A percentile compares a stretch with the other conserved stretches of the same genome.
Conservation (phyloP, 2,797 vertebrate genomes). For the Pseudochromis fuscus region DNA sequence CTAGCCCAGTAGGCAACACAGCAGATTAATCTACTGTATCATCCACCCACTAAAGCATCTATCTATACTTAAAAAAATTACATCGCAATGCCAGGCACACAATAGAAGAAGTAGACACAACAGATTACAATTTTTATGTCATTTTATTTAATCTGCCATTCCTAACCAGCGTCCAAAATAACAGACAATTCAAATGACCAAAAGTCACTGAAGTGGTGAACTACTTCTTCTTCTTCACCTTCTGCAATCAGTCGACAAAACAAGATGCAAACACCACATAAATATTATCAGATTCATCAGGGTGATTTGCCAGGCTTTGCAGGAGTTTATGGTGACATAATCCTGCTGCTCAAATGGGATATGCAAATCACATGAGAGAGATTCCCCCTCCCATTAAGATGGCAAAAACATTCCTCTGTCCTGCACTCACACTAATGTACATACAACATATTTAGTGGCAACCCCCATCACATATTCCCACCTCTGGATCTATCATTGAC, state of each 20-base stretch:
- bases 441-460: constrained; percentile 21
- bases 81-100: background rate
- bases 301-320: constrained; percentile 25
- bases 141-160: background rate
- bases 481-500: constrained; percentile 39
- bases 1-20: constrained; percentile 54
- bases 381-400: constrained; percentile 32
- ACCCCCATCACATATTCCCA: constrained; percentile 28
- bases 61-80: constrained; percentile 36
- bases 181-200: too few species aligned
- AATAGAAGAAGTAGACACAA: constrained; percentile 18
- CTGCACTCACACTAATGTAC: constrained; percentile 17
- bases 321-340: constrained; percentile 57
- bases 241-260: too few species aligned
- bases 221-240: too few species aligned
- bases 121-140: constrained; percentile 6
- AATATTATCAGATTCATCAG: constrained; percentile 24
- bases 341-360: constrained; percentile 48
- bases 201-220: too few species aligned
- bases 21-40: constrained; percentile 67
- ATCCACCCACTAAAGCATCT: constrained; percentile 42
- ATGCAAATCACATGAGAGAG: constrained; percentile 44
- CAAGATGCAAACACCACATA: too few species aligned
- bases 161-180: background rate
- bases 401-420: constrained; percentile 15